A percentile compares a stretch with the other conserved stretches of the same genome.
Evolutionary conservation across 2,888 invertebrate genomes (phyloP).

Genomic region (Prosopocoilus inquinatus): DNA sequence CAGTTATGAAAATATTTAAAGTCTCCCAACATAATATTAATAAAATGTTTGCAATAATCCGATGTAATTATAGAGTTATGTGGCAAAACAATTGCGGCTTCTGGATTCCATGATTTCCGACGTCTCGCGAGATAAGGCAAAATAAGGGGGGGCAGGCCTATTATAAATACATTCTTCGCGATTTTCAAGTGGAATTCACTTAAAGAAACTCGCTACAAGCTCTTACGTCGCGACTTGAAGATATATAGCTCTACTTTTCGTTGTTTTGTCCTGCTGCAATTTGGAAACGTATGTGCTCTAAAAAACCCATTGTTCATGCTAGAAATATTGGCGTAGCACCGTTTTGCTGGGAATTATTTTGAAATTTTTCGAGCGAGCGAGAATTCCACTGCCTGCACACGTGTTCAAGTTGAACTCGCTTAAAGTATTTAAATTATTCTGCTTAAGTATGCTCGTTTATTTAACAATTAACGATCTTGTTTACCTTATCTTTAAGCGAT

Average conservation of each 20-base stretch:
- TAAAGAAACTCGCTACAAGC: conserved; percentile 26
- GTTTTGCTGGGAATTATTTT: not conserved
- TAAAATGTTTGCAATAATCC: conserved; percentile 29
- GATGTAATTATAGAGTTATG: conserved; percentile 41
- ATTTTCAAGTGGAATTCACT: conserved; percentile 34
- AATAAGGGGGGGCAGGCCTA: conserved; percentile 33
- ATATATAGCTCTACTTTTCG: conserved; percentile 23
- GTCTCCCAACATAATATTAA: conserved; percentile 1
- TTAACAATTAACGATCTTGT: too few species aligned
- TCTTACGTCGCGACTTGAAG: conserved; percentile 20
- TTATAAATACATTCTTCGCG: conserved; percentile 39
- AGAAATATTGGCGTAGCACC: conserved; percentile 8
- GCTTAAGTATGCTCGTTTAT: too few species aligned
- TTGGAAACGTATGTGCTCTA: conserved; percentile 14
- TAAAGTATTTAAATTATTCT: too few species aligned
- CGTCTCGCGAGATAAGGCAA: conserved; percentile 24
- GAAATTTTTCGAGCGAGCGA: not conserved
- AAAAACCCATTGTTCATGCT: conserved; percentile 16
- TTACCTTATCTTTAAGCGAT: too few species aligned
- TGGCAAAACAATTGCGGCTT: conserved; percentile 34
- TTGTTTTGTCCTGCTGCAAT: conserved; percentile 16
- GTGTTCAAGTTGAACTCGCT: too few species aligned
- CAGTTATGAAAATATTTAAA: not conserved
- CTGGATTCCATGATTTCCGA: conserved; percentile 25
- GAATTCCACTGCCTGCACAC: not conserved